phyloP scores from a whole-genome alignment of 2,888 invertebrate genomes.

The Chrysolina haemoptera region DNA sequence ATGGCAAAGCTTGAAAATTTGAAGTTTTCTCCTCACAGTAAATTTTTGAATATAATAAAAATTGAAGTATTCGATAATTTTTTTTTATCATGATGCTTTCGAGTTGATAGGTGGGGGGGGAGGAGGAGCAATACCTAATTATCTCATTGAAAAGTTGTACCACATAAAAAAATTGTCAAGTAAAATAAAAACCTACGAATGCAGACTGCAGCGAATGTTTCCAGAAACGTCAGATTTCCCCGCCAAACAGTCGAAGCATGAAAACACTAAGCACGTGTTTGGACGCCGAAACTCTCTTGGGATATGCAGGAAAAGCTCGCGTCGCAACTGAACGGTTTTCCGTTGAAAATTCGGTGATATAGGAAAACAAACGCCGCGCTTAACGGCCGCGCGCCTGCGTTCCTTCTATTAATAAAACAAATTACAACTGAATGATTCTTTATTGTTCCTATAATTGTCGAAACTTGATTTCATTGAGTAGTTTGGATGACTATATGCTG shows the following conservation, averaged over 20 bases:
- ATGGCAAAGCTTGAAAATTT: no score
- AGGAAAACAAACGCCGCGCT: background rate
- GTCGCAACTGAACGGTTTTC: background rate
- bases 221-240: background rate
- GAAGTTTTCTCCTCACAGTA: no score
- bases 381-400: background rate
- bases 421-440: constrained; percentile 12
- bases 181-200: constrained; percentile 7
- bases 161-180: no score
- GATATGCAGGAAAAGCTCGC: constrained; percentile 5
- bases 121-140: no score
- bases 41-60: no score
- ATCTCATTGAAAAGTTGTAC: no score
- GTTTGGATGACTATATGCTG: background rate
- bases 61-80: no score
- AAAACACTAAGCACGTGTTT: constrained; percentile 20
- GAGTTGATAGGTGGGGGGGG: no score
- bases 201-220: background rate
- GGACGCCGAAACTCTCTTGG: background rate
- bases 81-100: no score
- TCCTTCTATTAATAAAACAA: background rate
- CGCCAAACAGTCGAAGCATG: background rate
- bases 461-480: constrained; percentile 17
- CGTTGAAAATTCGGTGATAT: constrained; percentile 18
- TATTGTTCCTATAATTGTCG: constrained; percentile 15